Evolutionary conservation across 2,797 vertebrate species (phyloP).

Genomic region (Chaetophractus vellerosus): DNA sequence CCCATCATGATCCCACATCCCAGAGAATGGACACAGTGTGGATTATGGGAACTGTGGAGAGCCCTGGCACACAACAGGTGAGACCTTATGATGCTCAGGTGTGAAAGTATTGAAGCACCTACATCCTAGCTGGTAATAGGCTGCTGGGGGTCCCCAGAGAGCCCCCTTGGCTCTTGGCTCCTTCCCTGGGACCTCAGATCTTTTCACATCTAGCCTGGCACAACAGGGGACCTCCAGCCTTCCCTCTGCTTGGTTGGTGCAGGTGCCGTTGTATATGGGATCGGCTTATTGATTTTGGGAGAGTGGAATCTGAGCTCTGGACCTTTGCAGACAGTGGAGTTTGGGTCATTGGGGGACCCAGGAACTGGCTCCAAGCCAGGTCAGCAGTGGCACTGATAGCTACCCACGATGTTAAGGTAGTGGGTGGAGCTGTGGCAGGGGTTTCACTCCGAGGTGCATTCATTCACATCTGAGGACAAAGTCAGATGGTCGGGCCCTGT

Average conservation of each 20-base stretch:
- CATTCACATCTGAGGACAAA: constrained; percentile 79
- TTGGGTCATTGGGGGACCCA: constrained; percentile 42
- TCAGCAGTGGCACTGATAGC: constrained; percentile 57
- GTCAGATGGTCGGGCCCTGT: background rate
- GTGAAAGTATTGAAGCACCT: background rate
- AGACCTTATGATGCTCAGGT: background rate
- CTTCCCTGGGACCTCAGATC: background rate
- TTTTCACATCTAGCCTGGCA: background rate
- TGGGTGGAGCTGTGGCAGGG: constrained; percentile 52
- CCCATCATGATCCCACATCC: background rate
- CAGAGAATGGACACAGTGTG: fast-evolving
- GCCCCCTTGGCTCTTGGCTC: background rate
- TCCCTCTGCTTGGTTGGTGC: background rate
- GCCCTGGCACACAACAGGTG: background rate
- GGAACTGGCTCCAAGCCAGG: constrained; percentile 53
- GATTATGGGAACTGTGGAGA: background rate
- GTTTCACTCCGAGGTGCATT: background rate
- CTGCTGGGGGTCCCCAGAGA: background rate
- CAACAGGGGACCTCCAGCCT: background rate
- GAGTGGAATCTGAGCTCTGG: background rate
- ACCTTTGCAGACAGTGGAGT: constrained; percentile 69
- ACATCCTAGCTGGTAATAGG: too few species aligned
- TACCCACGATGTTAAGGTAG: constrained; percentile 9
- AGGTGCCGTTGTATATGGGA: background rate
- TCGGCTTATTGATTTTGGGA: too few species aligned